These are phyloP conservation scores for Toxostoma redivivum DNA, from an alignment of 2,113 vertebrate species.

Conservation along the genomic window DNA sequence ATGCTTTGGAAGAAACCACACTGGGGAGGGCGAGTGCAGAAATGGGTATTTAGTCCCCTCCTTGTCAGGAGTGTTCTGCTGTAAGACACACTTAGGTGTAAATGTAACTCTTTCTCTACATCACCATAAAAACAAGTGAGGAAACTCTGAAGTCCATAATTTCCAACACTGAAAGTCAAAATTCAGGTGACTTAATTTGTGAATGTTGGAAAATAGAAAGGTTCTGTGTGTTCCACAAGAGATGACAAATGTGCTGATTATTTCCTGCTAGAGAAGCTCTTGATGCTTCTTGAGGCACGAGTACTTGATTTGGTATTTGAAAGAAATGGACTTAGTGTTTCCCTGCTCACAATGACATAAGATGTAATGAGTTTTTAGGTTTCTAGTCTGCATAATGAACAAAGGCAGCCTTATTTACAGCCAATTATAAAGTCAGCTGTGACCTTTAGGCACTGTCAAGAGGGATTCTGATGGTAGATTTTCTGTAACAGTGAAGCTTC, in stretches of 20 bases:
- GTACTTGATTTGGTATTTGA: neutral
- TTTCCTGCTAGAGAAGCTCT: neutral
- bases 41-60: neutral
- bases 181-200: neutral
- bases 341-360: neutral
- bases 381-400: neutral
- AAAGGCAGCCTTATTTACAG: neutral
- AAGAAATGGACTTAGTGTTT: neutral
- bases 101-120: neutral
- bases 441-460: neutral
- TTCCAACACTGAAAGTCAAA: neutral
- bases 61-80: neutral
- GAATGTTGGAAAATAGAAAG: neutral
- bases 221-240: neutral
- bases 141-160: neutral
- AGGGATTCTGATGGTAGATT: neutral
- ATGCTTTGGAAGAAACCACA: neutral
- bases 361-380: neutral
- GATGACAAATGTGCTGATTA: neutral
- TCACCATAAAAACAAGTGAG: neutral
- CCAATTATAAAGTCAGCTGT: neutral
- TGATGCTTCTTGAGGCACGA: neutral
- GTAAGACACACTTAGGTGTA: neutral
- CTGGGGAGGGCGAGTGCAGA: neutral
- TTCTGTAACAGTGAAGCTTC: neutral